Evolutionary conservation across 2,888 invertebrate genomes (phyloP).

Genomic region (Emmelina monodactyla): DNA sequence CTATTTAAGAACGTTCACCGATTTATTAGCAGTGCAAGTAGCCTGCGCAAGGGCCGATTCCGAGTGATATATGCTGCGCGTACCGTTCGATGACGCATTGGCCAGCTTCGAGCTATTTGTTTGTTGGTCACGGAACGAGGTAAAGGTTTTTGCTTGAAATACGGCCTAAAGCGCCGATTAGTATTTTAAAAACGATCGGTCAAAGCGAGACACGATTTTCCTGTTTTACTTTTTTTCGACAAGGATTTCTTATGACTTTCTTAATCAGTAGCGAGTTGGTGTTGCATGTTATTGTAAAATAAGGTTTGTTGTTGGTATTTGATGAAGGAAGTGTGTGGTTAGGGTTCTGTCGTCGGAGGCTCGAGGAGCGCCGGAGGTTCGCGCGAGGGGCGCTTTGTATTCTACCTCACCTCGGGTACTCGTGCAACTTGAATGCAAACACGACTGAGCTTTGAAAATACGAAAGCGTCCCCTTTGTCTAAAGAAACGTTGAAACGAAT

Average conservation of each 20-base stretch:
- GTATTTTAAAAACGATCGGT: slow-evolving; percentile 22
- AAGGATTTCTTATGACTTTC: background rate
- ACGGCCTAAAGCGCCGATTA: slow-evolving; percentile 20
- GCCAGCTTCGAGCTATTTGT: slow-evolving; percentile 19
- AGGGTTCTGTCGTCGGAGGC: slow-evolving; percentile 29
- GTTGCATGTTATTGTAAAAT: background rate
- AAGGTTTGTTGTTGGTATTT: slow-evolving; percentile 25
- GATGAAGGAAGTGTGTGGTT: slow-evolving; percentile 38
- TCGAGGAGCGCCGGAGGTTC: slow-evolving; percentile 11
- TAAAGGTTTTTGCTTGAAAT: slow-evolving; percentile 25
- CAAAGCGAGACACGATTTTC: slow-evolving; percentile 18
- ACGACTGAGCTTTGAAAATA: background rate
- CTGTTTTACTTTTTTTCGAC: slow-evolving; percentile 11
- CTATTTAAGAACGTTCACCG: slow-evolving; percentile 21
- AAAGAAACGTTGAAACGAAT: too few relatives aligned
- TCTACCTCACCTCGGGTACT: too few relatives aligned
- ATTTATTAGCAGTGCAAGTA: slow-evolving; percentile 16
- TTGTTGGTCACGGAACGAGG: slow-evolving; percentile 36
- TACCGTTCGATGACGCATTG: slow-evolving; percentile 5
- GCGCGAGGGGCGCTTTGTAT: background rate
- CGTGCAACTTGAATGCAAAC: background rate
- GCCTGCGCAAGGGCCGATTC: too few relatives aligned
- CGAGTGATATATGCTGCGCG: slow-evolving; percentile 12
- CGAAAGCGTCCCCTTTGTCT: background rate
- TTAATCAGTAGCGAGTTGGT: background rate